These are phyloP conservation scores for Dermatemys mawii DNA, from an alignment of 2,113 vertebrate species.

Conservation along the genomic window DNA sequence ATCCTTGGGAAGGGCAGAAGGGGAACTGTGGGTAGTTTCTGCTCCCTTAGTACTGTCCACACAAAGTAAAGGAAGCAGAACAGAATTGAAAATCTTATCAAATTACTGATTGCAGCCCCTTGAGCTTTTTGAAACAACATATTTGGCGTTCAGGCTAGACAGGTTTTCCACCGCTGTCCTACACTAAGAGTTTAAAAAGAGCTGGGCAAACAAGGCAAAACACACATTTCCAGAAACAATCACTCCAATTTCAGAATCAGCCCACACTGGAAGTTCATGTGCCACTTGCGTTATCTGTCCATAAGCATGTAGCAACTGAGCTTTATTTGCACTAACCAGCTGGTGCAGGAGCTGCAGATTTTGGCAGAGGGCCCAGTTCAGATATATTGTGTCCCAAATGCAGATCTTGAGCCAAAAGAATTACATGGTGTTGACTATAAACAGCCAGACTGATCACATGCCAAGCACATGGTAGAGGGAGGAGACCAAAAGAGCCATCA, in stretches of 20 bases:
- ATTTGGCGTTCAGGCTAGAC: neutral
- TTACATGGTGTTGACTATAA: rapidly evolving
- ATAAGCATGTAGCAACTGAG: slow-evolving; percentile 23
- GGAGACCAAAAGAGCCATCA: neutral
- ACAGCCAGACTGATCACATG: neutral
- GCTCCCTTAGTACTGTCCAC: neutral
- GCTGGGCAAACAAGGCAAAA: slow-evolving; percentile 1
- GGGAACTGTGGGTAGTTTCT: neutral
- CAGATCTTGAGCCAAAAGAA: rapidly evolving
- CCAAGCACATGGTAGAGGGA: neutral
- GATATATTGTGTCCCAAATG: neutral
- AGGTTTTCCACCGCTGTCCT: rapidly evolving
- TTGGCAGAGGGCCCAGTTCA: rapidly evolving
- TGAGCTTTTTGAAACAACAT: neutral
- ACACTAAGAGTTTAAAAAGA: neutral
- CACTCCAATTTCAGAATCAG: neutral
- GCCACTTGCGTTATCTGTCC: slow-evolving; percentile 26
- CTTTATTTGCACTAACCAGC: neutral
- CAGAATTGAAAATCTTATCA: neutral
- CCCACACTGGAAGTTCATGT: neutral
- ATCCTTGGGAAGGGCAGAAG: too few relatives aligned
- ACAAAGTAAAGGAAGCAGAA: neutral
- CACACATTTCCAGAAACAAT: neutral
- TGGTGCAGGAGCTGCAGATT: neutral
- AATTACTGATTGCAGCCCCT: neutral